Evolutionary conservation across 1,140 invertebrate genomes (phyloP).

Genomic region (Lasaia peninsularis): DNA sequence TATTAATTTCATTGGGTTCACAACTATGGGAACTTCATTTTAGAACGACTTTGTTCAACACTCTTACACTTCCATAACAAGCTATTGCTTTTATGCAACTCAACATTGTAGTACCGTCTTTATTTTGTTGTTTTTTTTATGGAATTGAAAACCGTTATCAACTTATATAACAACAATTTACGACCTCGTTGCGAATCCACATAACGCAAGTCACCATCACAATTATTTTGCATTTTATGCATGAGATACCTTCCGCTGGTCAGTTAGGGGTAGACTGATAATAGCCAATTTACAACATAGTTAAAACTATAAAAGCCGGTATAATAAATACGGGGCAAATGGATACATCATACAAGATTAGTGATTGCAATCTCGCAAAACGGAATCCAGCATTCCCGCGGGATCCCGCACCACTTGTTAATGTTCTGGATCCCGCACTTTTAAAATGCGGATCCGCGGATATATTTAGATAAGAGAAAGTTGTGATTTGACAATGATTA

Average conservation of each 20-base stretch:
- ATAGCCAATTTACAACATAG: neutral
- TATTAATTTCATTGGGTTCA: conserved; percentile 1
- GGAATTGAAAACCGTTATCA: neutral
- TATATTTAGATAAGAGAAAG: no score
- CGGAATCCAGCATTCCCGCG: no score
- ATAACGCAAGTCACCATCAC: neutral
- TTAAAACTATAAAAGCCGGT: neutral
- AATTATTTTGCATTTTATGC: conserved; percentile 1
- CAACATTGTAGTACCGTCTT: neutral
- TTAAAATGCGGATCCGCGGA: no score
- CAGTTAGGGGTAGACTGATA: neutral
- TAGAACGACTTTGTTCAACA: neutral
- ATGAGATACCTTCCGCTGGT: neutral
- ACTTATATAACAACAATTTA: neutral
- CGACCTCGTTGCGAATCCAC: neutral
- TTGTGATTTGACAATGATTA: no score
- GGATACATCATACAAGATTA: no score
- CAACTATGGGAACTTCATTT: neutral
- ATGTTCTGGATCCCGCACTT: no score
- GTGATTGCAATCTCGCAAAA: no score
- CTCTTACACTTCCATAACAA: neutral
- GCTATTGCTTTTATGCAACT: neutral
- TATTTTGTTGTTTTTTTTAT: neutral
- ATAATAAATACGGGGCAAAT: neutral
- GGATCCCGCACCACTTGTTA: no score